Percentiles rank a stretch among this genome's conserved stretches.
These are phyloP conservation scores for Simalia tracyae DNA, from an alignment of 2,797 vertebrate species.

Conservation along the genomic window DNA sequence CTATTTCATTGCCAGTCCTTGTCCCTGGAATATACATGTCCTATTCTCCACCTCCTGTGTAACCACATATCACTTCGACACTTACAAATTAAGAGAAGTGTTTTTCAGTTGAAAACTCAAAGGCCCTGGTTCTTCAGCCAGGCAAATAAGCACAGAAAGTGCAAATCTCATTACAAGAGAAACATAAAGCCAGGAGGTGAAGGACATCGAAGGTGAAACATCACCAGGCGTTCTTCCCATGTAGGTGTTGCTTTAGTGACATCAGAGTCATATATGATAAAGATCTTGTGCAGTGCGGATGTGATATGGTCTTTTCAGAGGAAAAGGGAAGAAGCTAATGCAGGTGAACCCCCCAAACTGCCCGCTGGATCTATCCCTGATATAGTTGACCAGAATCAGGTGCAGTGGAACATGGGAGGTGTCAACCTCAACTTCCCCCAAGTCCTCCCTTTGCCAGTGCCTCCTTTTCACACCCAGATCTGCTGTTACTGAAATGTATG, in stretches of 20 bases:
- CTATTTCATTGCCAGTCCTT: not conserved
- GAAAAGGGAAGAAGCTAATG: too few relatives aligned
- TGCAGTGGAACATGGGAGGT: not conserved
- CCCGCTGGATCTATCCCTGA: not conserved
- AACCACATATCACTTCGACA: not conserved
- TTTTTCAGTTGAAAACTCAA: not conserved
- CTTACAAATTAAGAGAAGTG: not conserved
- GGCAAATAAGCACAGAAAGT: too few relatives aligned
- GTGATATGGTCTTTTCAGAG: not conserved
- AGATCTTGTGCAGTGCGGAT: not conserved
- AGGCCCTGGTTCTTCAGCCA: not conserved
- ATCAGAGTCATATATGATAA: not conserved
- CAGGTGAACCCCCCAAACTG: not conserved
- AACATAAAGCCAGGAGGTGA: not conserved
- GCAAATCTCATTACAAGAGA: not conserved
- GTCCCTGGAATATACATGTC: not conserved
- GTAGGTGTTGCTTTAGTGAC: not conserved
- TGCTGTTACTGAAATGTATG: not conserved
- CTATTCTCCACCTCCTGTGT: not conserved
- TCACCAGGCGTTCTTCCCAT: not conserved
- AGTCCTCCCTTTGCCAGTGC: not conserved
- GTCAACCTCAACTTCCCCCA: not conserved
- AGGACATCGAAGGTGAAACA: not conserved
- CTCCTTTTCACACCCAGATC: not conserved
- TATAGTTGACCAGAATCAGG: not conserved